phyloP scores from a whole-genome alignment of 2,113 vertebrate genomes.

The Cinclus cinclus region DNA sequence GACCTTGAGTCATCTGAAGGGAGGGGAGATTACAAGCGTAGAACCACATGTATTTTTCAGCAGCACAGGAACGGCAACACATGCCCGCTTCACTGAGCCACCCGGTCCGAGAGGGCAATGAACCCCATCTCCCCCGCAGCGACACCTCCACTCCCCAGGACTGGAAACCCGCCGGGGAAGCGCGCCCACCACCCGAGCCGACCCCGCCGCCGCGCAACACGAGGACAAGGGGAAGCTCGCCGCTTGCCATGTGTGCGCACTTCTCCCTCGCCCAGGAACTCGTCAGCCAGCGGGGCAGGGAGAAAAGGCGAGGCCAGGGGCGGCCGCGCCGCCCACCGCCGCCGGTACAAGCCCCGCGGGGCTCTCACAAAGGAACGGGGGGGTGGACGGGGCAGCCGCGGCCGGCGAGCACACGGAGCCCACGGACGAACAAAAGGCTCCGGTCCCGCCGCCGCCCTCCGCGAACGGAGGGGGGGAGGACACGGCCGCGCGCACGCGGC shows the following conservation, averaged over 20 bases:
- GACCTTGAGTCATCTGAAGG: constrained; percentile 46
- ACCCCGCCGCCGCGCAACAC: not conserved
- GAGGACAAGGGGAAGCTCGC: constrained; percentile 6
- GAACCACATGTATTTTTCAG: constrained; percentile 41
- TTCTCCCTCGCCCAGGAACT: constrained; percentile 26
- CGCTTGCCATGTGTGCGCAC: constrained; percentile 21
- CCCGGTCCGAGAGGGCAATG: not conserved
- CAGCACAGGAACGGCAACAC: constrained; percentile 40
- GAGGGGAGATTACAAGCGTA: constrained; percentile 26
- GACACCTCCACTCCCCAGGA: not conserved
- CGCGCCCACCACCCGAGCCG: not conserved
- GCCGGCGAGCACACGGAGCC: not conserved
- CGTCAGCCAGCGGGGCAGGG: constrained; percentile 14
- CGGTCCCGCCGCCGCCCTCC: not conserved
- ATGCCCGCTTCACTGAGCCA: not conserved
- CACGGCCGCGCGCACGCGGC: not conserved
- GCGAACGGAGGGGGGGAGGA: not conserved
- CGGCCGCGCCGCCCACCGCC: constrained; percentile 7
- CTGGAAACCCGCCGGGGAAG: not conserved
- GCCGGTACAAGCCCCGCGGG: not conserved
- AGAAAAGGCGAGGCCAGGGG: constrained; percentile 9
- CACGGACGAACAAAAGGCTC: constrained; percentile 14
- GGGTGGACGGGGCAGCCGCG: not conserved
- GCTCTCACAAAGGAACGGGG: constrained; percentile 13
- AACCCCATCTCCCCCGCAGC: not conserved